Evolutionary conservation across 2,797 vertebrate species (phyloP).

Genomic region (Lateolabrax maculatus): DNA sequence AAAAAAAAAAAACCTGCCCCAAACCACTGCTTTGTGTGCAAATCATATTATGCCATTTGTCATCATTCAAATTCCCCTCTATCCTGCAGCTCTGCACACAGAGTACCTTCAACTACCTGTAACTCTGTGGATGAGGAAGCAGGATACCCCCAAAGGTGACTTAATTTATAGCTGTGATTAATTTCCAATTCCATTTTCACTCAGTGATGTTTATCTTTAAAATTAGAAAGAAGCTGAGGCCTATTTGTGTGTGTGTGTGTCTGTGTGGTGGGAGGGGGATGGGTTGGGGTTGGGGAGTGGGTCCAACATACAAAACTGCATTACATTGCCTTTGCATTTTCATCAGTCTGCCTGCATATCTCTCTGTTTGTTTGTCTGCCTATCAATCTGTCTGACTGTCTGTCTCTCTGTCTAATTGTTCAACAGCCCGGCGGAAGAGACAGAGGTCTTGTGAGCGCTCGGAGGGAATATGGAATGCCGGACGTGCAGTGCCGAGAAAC

Average conservation of each 20-base stretch:
- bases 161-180: conserved; percentile 84
- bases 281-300: neutral
- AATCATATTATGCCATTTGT: conserved; percentile 77
- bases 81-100: conserved; percentile 61
- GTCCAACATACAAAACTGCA: conserved; percentile 51
- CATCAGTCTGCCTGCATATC: conserved; percentile 71
- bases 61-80: conserved; percentile 64
- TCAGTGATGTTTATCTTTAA: conserved; percentile 81
- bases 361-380: conserved; percentile 65
- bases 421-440: conserved; percentile 58
- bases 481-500: conserved; percentile 53
- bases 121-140: conserved; percentile 50
- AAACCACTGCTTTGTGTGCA: conserved; percentile 78
- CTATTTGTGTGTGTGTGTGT: conserved; percentile 58
- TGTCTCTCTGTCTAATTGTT: conserved; percentile 73
- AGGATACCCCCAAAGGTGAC: conserved; percentile 72
- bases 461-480: conserved; percentile 44
- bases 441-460: conserved; percentile 46
- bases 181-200: conserved; percentile 82
- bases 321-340: conserved; percentile 61
- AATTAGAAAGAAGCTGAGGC: conserved; percentile 72
- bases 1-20: conserved; percentile 32
- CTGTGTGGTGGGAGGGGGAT: conserved; percentile 17
- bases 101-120: conserved; percentile 57
- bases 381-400: conserved; percentile 67